Conservation (phyloP, 2,888 invertebrate species). For the Carterocephalus palaemon region DNA sequence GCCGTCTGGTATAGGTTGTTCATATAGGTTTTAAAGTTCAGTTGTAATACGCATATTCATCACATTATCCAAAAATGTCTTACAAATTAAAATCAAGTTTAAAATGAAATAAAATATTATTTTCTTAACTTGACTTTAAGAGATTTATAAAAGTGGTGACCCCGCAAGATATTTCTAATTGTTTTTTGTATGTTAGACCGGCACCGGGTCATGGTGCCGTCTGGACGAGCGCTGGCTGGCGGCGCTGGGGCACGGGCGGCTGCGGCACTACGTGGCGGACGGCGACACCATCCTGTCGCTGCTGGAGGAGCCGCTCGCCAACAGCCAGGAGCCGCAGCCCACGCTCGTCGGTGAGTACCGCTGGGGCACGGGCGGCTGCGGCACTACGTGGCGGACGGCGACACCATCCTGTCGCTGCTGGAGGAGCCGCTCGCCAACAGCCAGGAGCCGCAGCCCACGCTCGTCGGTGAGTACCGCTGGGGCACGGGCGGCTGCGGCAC, state of each 20-base stretch:
- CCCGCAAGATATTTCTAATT: neutral
- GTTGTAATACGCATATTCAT: no score
- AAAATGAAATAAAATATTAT: no score
- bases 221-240: conserved; percentile 90
- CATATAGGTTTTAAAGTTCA: no score
- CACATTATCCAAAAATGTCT: no score
- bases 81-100: neutral
- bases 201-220: conserved; percentile 86
- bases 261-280: conserved; percentile 92
- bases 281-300: conserved; percentile 92
- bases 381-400: conserved; percentile 95
- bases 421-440: conserved; percentile 96
- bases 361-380: conserved; percentile 47
- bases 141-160: neutral
- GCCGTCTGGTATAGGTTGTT: no score
- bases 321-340: conserved; percentile 95
- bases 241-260: conserved; percentile 78
- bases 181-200: neutral
- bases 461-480: conserved; percentile 71
- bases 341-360: conserved; percentile 82
- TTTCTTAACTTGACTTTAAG: neutral
- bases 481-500: conserved; percentile 75
- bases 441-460: conserved; percentile 95
- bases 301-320: conserved; percentile 95
- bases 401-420: conserved; percentile 90